Conservation (phyloP, 2,797 vertebrate species). For the Rallus crepitans region DNA sequence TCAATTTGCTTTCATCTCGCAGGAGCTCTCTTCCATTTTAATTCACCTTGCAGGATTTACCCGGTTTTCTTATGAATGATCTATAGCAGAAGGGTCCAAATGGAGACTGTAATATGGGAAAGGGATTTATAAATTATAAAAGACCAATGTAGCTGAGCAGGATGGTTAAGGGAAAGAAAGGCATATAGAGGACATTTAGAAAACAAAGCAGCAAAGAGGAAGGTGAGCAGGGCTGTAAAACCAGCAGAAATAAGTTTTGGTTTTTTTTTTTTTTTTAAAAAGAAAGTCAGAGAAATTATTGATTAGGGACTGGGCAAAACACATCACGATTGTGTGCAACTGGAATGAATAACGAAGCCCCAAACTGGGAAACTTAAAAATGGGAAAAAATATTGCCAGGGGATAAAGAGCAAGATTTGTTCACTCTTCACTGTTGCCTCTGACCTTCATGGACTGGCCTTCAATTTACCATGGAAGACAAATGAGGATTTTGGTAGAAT, state of each 20-base stretch:
- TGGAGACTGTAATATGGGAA: constrained; percentile 8
- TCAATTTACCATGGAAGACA: background rate
- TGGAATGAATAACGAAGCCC: background rate
- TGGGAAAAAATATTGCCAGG: background rate
- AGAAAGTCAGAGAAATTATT: background rate
- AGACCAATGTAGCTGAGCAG: constrained; percentile 41
- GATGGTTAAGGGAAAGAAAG: constrained; percentile 13
- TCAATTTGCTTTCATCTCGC: constrained; percentile 52
- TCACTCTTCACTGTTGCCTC: background rate
- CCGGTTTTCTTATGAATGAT: constrained; percentile 53
- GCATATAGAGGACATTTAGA: constrained; percentile 27
- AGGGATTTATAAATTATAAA: constrained; percentile 66
- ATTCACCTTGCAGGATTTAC: constrained; percentile 39
- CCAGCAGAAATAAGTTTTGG: background rate
- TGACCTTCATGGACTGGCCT: background rate
- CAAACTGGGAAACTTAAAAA: background rate
- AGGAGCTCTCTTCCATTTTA: constrained; percentile 30
- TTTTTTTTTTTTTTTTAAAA: background rate
- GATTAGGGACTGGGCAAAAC: background rate
- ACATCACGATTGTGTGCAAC: background rate
- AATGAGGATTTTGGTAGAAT: background rate
- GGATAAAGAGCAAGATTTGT: background rate
- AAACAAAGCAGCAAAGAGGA: background rate
- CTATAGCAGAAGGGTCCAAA: constrained; percentile 52
- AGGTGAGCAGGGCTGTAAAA: background rate